Base-by-base conservation (phyloP, 2,113 vertebrate species). In the Philantomba maxwellii region DNA sequence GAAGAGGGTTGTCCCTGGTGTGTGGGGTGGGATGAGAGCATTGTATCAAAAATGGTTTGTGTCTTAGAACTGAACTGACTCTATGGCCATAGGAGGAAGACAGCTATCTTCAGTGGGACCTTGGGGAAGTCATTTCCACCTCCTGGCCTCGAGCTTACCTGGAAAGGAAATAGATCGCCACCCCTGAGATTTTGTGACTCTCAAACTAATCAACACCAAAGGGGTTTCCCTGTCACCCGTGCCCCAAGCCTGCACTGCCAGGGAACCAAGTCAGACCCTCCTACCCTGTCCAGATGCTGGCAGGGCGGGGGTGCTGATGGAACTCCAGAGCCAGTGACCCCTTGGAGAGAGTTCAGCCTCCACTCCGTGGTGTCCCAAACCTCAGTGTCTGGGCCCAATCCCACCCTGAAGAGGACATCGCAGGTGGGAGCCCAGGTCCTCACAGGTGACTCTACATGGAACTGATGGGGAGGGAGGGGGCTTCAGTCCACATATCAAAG, bases 141-240 rank as follows among this genome's bases (percentile, higher is more conserved):
- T 55, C 80, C 51, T 55, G 80, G 33, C 49, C 80, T 49, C 45
- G 17, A 43, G 57, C 45, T 85, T 60, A 62, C 30, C 80, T n/a
- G 30, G 39, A 86, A 84, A 80, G 39, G 36, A 93, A 96, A 64
- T 51, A 25, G 77, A 55, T 21, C 4, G 0, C n/a, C 21, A 6
- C 30, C 57, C 39, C 94, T 43, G 58, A 81, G 36, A 92, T 64
- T 87, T 70, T 45, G 3, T 53, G 80, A 86, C 70, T 73, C 33
- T 33, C 81, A 89, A 91, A 51, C 51, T 89, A 53, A 93, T 82
- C n/a, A 70, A 47, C 57, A 78, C 6, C 60, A 58, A 60, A 95
- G 23, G 21, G 2, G 4, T 49, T 39, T 33, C 36, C 80, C 47
- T 49, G 6, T 39, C n/a, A 36, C 16, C 21, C 62, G 75, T 19